phyloP scores from a whole-genome alignment of 2,113 vertebrate genomes.

The Austrofundulus limnaeus region DNA sequence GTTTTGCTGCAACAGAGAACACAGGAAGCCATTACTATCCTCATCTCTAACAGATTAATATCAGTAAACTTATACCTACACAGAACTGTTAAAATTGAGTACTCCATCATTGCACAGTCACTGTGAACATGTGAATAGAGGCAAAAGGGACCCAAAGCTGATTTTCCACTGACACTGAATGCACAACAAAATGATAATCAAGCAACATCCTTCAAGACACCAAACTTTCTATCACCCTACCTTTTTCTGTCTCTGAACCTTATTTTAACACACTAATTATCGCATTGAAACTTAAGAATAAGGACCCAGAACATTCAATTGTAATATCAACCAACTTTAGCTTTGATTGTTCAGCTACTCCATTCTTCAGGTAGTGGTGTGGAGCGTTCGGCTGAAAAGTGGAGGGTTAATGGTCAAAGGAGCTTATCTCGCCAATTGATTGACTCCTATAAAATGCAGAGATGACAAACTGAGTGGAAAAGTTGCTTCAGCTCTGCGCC shows the following conservation, averaged over 20 bases:
- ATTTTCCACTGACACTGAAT: too few relatives aligned
- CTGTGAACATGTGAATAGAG: too few relatives aligned
- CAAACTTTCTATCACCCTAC: slow-evolving; percentile 7
- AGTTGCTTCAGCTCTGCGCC: slow-evolving; percentile 33
- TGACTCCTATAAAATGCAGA: slow-evolving; percentile 57
- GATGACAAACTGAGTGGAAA: slow-evolving; percentile 38
- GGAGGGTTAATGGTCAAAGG: slow-evolving; percentile 59
- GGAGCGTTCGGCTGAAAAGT: slow-evolving; percentile 21
- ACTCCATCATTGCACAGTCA: too few relatives aligned
- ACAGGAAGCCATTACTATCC: too few relatives aligned
- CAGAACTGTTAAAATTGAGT: too few relatives aligned
- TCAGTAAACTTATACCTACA: too few relatives aligned
- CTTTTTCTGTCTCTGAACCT: slow-evolving; percentile 6
- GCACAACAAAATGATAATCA: too few relatives aligned
- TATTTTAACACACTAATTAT: slow-evolving; percentile 47
- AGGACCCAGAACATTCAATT: slow-evolving; percentile 49
- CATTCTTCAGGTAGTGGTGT: slow-evolving; percentile 1
- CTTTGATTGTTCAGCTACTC: slow-evolving; percentile 63
- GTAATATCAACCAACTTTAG: slow-evolving; percentile 68
- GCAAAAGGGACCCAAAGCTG: too few relatives aligned
- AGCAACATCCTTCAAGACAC: too few relatives aligned
- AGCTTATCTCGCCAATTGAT: slow-evolving; percentile 57
- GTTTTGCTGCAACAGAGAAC: too few relatives aligned
- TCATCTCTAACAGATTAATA: too few relatives aligned
- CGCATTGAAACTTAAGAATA: slow-evolving; percentile 33